Evolutionary conservation across 2,113 vertebrate species (phyloP), one percentile per base, ranked within the genome.

Genomic region (Cyprinus carpio): DNA sequence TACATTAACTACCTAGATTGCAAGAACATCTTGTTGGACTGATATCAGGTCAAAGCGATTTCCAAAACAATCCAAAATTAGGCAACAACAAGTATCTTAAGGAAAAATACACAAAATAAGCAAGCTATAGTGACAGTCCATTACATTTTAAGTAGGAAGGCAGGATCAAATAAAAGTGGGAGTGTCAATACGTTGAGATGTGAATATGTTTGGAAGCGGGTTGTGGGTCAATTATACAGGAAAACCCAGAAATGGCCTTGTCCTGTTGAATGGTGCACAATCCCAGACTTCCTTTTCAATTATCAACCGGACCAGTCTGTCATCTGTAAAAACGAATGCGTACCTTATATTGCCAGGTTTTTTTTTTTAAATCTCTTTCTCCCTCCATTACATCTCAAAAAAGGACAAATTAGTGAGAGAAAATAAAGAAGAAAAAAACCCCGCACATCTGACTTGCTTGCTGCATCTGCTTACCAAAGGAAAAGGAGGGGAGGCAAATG

Each of bases 281-380:
- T 94, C 93, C 93, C 90, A 37, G 87, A 95, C 95, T 96, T 97
- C 96, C 95, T 95, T 94, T 96, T 96, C 95, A 96, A 95, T 96
- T 95, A 96, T 95, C 93, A 94, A 94, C 93, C 94, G 93, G 92
- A 94, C 95, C 93, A 92, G 92, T 90, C 90, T 92, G 90, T 95
- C 95, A 95, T 95, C 93, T 96, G 96, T 96, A 93, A 94, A 96
- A 96, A 94, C 90, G 90, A 93, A 93, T 87, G 12, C 92, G 89
- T 92, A 95, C 93, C 94, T 94, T 91, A 90, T 64, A 88, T 91
- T 90, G 93, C 91, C 93, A 93, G 91, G 91, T 94, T 72, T 72
- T 37, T 83, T 81, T 46, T 49, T 46, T 46, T 46, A 8, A 40
- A 74, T 82, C 10, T 29, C 84, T 49, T 72, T 83, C 49, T 46